A percentile compares a stretch with the other conserved stretches of the same genome.
Conservation (phyloP, 2,888 invertebrate species). For the Mylabris sibirica region DNA sequence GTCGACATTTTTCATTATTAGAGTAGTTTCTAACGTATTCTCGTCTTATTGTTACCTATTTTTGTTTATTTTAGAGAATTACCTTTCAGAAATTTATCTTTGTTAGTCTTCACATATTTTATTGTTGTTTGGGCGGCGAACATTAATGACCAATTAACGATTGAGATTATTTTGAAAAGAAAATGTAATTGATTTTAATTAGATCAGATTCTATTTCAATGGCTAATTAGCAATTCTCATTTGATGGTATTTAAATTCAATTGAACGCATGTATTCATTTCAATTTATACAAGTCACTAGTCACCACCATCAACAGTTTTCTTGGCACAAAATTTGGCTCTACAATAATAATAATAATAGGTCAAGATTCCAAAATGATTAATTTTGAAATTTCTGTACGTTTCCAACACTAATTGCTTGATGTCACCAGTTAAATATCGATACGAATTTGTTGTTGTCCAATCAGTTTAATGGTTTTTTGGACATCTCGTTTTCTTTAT, state of each 20-base stretch:
- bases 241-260: neutral
- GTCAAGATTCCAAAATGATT: neutral
- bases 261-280: neutral
- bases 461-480: constrained; percentile 28
- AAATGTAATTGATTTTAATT: neutral
- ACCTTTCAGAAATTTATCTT: too few species aligned
- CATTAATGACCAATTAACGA: neutral
- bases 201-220: neutral
- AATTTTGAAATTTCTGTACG: neutral
- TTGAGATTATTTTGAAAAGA: neutral
- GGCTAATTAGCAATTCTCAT: neutral
- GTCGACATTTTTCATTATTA: neutral
- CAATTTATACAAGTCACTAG: too few species aligned
- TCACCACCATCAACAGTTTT: too few species aligned
- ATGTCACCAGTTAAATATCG: constrained; percentile 16
- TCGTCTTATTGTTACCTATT: too few species aligned
- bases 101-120: too few species aligned
- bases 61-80: too few species aligned
- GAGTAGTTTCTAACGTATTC: too few species aligned
- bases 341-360: too few species aligned
- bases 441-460: constrained; percentile 18
- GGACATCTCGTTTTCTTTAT: constrained; percentile 19
- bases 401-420: neutral
- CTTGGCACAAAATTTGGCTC: too few species aligned
- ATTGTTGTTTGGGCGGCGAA: neutral